phyloP scores from a whole-genome alignment of 2,888 invertebrate species.

The Plebejus anna region DNA sequence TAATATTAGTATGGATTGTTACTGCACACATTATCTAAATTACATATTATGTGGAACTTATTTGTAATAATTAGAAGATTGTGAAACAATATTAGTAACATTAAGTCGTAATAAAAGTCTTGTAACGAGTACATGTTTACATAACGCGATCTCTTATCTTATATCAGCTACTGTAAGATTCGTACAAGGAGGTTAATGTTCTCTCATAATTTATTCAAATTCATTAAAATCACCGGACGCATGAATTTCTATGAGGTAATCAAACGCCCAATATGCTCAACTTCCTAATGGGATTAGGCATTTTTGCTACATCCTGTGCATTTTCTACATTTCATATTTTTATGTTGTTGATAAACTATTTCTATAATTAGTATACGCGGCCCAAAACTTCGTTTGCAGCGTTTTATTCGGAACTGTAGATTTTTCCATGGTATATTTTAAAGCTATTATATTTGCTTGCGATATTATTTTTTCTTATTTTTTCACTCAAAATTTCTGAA shows the following conservation, averaged over 20 bases:
- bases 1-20: no score
- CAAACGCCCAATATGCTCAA: not conserved
- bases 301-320: not conserved
- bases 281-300: slow-evolving; percentile 5
- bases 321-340: not conserved
- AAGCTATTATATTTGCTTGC: no score
- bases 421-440: no score
- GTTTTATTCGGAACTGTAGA: no score
- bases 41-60: not conserved
- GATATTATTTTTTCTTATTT: no score
- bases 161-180: slow-evolving; percentile 13
- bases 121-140: not conserved
- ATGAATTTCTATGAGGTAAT: slow-evolving; percentile 11
- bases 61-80: not conserved
- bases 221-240: not conserved
- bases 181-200: slow-evolving; percentile 15
- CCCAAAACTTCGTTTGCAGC: no score
- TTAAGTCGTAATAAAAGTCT: not conserved
- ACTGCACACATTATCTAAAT: no score
- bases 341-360: no score
- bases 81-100: not conserved
- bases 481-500: no score
- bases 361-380: no score
- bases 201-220: slow-evolving; percentile 14
- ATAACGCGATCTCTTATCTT: slow-evolving; percentile 4